phyloP scores from a whole-genome alignment of 2,113 vertebrate species.

The Colaptes auratus region DNA sequence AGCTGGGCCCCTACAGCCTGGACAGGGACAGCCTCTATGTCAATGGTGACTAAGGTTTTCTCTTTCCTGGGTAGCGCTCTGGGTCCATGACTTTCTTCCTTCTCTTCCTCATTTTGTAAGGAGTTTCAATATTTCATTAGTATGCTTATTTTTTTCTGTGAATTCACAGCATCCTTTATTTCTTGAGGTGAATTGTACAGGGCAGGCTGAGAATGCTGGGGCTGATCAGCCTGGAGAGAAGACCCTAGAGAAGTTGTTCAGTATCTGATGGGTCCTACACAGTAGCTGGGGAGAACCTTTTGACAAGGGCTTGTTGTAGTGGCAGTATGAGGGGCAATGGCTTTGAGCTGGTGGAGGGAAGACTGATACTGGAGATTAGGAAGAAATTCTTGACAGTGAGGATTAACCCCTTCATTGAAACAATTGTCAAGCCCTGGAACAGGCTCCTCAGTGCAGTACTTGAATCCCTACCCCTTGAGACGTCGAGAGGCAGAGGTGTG shows the following conservation, averaged over 20 bases:
- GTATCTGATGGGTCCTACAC: background rate
- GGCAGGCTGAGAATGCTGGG: background rate
- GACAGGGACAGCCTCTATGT: conserved; percentile 68
- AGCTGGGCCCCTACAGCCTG: conserved; percentile 66
- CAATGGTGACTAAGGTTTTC: background rate
- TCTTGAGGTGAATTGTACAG: too few species aligned
- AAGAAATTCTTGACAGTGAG: too few species aligned
- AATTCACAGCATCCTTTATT: too few species aligned
- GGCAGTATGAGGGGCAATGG: background rate
- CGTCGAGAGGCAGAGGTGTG: background rate
- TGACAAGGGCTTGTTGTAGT: background rate
- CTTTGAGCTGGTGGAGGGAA: background rate
- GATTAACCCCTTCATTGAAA: background rate
- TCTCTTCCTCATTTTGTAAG: background rate
- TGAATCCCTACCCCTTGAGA: background rate
- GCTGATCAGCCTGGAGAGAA: background rate
- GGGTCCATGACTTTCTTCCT: background rate
- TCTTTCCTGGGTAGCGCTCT: background rate
- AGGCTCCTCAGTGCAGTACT: background rate
- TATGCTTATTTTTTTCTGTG: too few species aligned
- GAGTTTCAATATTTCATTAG: background rate
- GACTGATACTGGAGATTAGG: background rate
- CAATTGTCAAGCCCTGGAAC: background rate
- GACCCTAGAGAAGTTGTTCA: too few species aligned
- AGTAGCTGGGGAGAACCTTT: too few species aligned